Evolutionary conservation across 92 coral and sea anemone species (phyloP), one percentile per base, ranked within the genome.

Genomic region (Porites divaricata): DNA sequence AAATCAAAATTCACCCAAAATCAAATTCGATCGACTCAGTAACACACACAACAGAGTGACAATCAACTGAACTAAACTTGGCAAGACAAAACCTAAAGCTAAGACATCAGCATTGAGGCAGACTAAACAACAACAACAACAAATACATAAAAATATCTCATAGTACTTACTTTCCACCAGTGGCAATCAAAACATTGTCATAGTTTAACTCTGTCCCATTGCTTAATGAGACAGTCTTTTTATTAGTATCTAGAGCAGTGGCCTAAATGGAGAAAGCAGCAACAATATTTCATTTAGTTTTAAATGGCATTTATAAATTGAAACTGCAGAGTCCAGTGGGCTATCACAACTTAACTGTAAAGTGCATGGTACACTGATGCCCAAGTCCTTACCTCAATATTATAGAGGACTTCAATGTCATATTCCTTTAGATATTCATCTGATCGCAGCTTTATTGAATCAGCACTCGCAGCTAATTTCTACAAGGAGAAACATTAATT

Each of bases 81-180:
- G 49, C 21, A 70, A n/a, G 6, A 72, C 75, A 70, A 28, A 70
- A 4, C 15, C 19, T 12, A 19, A 67, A 10, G 45, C 7, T 67
- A 17, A 35, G 45, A 6, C 45, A 35, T 35, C 45, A 35, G 45
- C 45, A 35, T 35, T 28, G 19, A 22, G 20, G 72, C 15, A 45
- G 16, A 61, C 11, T 0, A 63, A 8, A 17, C 8, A 77, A 28
- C 9, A n/a, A 1, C 1, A 49, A 48, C 13, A 22, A 51, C 51
- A 50, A 35, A 35, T 4, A 35, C 45, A 35, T 35, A 35, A 26
- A 35, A 35, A 35, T 35, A 35, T 35, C 45, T 35, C 45, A 35
- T 35, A 35, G 45, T 35, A 35, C 98, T 90, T 70, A 96, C 98
- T 80, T 90, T 81, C 98, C 98, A 54, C 98, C 98, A 51, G 98